Base-by-base conservation (phyloP, 2,797 vertebrate genomes). In the Artibeus lituratus region DNA sequence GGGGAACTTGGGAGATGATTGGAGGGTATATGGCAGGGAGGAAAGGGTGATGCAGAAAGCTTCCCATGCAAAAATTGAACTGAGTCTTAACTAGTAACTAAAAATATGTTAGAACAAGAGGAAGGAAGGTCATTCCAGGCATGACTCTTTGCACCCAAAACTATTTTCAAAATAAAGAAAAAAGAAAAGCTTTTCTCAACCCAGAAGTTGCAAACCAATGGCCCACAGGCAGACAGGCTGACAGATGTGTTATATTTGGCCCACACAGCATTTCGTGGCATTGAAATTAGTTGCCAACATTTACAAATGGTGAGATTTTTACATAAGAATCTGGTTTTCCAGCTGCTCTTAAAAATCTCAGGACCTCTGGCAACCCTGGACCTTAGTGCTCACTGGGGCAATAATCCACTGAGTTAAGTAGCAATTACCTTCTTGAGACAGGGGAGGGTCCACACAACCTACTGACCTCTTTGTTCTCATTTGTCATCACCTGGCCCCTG, bases 301-400 rank as follows among this genome's bases (percentile, higher is more conserved):
- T 96, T 97, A 70, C 96, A 97, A 95, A 96, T 95, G 96, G 94
- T 82, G 96, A 96, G 78, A 72, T 85, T 32, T 65, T 97, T 97
- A 96, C 95, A 97, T 97, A 97, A 97, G 96, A 74, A 97, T 97
- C 96, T 95, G 94, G 94, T 76, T 90, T 92, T 88, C 89, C 83
- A 91, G 95, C 78, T 89, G 82, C 88, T 96, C 95, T 83, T 53
- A 53, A 78, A 93, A 90, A 96, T 73, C 42, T 69, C 85, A 72
- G 65, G 57, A 37, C 11, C 44, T 94, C 84, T n/a, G 24, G 49
- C 22, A 87, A 24, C n/a, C 74, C 10, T 55, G 53, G 70, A 19
- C 55, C 73, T 39, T 11, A 49, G 69, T 29, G 80, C 51, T 51
- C n/a, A 47, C 0, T 10, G 84, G 74, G 73, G 14, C 32, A 59